Conservation (phyloP, 1,140 invertebrate species). For the Antheraea mylitta region DNA sequence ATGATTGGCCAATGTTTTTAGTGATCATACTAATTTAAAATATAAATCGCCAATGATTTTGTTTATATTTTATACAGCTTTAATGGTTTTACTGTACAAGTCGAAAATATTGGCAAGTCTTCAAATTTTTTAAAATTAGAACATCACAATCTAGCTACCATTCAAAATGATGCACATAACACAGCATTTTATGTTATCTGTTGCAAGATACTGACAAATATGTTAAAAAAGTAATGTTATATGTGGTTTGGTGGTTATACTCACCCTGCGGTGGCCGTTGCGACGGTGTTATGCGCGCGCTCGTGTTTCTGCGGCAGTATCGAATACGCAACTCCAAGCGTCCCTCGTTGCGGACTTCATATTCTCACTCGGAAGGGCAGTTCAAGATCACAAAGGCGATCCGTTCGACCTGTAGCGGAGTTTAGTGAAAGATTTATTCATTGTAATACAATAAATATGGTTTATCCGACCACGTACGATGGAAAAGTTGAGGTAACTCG, state of each 20-base stretch:
- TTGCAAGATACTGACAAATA: neutral
- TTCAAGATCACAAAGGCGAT: slow-evolving; percentile 72
- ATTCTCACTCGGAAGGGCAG: slow-evolving; percentile 70
- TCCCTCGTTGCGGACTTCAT: slow-evolving; percentile 54
- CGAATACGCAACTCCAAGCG: slow-evolving; percentile 63
- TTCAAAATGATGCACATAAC: neutral
- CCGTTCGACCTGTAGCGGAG: slow-evolving; percentile 40
- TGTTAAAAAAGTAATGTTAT: slow-evolving; percentile 15
- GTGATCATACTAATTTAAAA: neutral
- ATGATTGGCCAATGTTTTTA: neutral
- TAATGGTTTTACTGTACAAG: slow-evolving; percentile 22
- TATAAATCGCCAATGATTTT: neutral
- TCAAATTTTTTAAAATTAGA: slow-evolving; percentile 61
- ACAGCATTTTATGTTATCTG: neutral
- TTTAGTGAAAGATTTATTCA: slow-evolving; percentile 46
- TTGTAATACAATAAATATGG: slow-evolving; percentile 52
- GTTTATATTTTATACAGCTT: neutral
- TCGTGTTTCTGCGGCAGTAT: slow-evolving; percentile 41
- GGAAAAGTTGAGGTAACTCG: slow-evolving; percentile 65
- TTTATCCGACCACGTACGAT: slow-evolving; percentile 66
- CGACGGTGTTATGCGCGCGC: slow-evolving; percentile 60
- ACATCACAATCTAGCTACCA: slow-evolving; percentile 17
- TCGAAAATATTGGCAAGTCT: slow-evolving; percentile 50
- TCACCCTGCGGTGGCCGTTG: slow-evolving; percentile 39
- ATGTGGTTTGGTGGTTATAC: slow-evolving; percentile 38